phyloP scores from a whole-genome alignment of 2,888 invertebrate species.

The Lochmaea capreae region DNA sequence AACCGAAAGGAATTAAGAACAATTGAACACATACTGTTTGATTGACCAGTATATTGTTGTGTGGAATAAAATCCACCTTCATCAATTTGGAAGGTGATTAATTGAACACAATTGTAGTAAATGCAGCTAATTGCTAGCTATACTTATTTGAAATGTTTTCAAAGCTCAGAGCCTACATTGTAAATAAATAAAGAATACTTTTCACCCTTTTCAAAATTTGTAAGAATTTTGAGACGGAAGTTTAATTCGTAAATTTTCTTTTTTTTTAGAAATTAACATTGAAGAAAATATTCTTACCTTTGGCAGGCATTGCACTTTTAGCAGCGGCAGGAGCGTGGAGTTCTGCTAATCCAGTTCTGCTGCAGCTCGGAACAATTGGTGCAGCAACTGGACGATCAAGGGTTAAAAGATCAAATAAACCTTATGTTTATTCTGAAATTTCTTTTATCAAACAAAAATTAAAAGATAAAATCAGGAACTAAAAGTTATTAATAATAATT shows the following conservation, averaged over 20 bases:
- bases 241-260: background rate
- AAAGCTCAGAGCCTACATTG: no score
- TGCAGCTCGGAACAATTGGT: conserved; percentile 81
- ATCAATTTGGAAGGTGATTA: no score
- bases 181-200: no score
- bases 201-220: no score
- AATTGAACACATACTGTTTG: no score
- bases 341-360: conserved; percentile 80
- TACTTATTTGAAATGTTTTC: no score
- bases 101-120: no score
- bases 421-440: background rate
- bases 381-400: conserved; percentile 69
- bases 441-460: conserved; percentile 9
- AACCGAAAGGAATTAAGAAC: no score
- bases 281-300: conserved; percentile 74
- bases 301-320: conserved; percentile 82
- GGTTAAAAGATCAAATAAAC: background rate
- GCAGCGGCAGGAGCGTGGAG: conserved; percentile 82
- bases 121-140: no score
- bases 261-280: conserved; percentile 70
- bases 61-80: no score
- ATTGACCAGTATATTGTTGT: no score
- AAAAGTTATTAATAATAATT: background rate
- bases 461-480: conserved; percentile 1
- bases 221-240: no score